Evolutionary conservation across 2,113 vertebrate species (phyloP).

Genomic region (Bucco capensis): DNA sequence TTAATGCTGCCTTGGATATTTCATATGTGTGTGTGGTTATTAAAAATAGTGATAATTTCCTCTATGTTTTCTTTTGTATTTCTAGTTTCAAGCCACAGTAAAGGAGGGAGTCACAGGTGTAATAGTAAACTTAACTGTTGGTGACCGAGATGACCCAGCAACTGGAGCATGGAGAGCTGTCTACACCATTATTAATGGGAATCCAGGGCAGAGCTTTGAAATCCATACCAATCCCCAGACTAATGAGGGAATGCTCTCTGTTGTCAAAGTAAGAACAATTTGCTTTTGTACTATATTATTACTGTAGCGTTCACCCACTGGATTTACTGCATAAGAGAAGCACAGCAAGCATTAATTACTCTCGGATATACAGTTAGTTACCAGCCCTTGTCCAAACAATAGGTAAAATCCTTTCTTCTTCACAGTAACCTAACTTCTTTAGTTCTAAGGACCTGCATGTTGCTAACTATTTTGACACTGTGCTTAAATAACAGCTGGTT

Average conservation of each 20-base stretch:
- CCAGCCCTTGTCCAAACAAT: not conserved
- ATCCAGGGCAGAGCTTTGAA: constrained; percentile 89
- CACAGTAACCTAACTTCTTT: not conserved
- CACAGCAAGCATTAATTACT: not conserved
- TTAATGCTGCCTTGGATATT: not conserved
- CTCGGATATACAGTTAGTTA: not conserved
- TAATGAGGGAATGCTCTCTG: constrained; percentile 95
- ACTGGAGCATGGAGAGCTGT: constrained; percentile 90
- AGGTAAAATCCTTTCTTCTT: not conserved
- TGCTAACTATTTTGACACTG: not conserved
- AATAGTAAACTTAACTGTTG: constrained; percentile 91
- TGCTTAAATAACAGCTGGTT: not conserved
- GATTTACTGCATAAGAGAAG: not conserved
- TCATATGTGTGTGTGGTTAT: not conserved
- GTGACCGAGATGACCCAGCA: constrained; percentile 88
- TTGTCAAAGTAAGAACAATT: constrained; percentile 84
- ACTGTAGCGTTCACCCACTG: not conserved
- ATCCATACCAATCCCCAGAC: constrained; percentile 93
- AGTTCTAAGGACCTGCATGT: not conserved
- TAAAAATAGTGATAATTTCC: not conserved
- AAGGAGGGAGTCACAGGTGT: constrained; percentile 88
- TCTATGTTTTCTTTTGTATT: constrained; percentile 39
- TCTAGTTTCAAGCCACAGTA: constrained; percentile 89
- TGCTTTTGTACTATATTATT: not conserved
- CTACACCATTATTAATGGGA: constrained; percentile 94